Percentiles rank a stretch among this genome's conserved stretches.
Evolutionary conservation across 2,113 vertebrate genomes (phyloP).

Genomic region (Rhombomys opimus): DNA sequence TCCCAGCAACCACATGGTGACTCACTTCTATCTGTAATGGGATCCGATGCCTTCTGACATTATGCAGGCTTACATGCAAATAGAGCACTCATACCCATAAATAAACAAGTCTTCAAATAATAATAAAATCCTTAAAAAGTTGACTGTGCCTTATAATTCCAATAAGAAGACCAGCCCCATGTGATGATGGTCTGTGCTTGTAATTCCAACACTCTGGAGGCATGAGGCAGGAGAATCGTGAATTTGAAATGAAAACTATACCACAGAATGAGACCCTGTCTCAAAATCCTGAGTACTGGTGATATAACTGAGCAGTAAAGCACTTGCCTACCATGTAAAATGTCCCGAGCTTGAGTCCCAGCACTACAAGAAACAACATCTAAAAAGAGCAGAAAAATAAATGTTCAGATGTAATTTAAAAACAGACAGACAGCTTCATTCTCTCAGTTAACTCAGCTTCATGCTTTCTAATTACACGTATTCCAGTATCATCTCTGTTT

Average conservation of each 20-base stretch:
- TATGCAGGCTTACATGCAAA: neutral
- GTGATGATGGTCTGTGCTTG: neutral
- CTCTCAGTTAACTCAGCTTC: too few relatives aligned
- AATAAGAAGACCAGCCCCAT: conserved; percentile 40
- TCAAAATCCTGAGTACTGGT: neutral
- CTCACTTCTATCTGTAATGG: neutral
- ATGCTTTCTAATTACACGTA: neutral
- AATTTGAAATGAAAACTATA: neutral
- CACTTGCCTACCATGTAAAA: too few relatives aligned
- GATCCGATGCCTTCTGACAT: neutral
- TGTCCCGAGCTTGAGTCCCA: neutral
- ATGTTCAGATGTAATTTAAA: conserved; percentile 58
- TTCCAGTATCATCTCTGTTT: neutral
- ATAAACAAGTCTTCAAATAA: too few relatives aligned
- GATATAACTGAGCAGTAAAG: neutral
- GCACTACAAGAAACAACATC: neutral
- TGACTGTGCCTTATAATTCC: conserved; percentile 70
- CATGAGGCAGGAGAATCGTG: neutral
- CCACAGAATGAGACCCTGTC: neutral
- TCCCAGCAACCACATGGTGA: neutral
- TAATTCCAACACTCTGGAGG: neutral
- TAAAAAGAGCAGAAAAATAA: conserved; percentile 1
- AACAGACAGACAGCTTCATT: neutral
- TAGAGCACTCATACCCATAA: neutral
- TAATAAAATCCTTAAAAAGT: neutral